These are phyloP conservation scores for Chaetura pelagica DNA, from an alignment of 2,113 vertebrate species.

Conservation along the genomic window DNA sequence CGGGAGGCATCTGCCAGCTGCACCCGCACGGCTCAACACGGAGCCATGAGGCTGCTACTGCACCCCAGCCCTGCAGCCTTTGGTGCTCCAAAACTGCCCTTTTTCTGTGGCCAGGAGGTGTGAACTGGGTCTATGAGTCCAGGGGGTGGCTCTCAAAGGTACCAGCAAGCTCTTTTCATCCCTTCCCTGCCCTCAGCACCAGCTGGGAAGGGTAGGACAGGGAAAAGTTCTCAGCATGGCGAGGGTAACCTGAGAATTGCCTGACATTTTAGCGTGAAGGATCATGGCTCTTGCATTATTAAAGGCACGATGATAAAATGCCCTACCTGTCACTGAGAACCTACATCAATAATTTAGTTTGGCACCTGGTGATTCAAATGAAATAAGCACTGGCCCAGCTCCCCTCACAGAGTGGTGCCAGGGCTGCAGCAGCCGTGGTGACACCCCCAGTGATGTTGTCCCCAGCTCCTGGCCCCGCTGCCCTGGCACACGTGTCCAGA, in stretches of 20 bases:
- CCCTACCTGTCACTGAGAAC: slow-evolving; percentile 36
- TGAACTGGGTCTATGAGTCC: neutral
- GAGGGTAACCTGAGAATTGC: neutral
- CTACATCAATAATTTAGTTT: slow-evolving; percentile 18
- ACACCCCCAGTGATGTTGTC: fast-evolving
- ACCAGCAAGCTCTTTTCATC: neutral
- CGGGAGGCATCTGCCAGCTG: neutral
- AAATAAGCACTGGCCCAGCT: slow-evolving; percentile 5
- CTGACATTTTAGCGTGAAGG: slow-evolving; percentile 5
- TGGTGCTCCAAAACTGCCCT: neutral
- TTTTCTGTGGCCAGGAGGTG: neutral
- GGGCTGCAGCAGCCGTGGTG: fast-evolving
- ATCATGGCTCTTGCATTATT: slow-evolving; percentile 58
- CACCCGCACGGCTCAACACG: neutral
- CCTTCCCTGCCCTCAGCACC: fast-evolving
- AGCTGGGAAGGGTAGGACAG: neutral
- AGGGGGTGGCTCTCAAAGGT: too few relatives aligned
- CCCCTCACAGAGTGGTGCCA: fast-evolving
- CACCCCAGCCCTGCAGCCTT: neutral
- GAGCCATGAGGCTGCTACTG: neutral
- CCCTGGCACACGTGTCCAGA: too few relatives aligned
- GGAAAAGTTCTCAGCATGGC: neutral
- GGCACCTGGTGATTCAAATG: slow-evolving; percentile 45
- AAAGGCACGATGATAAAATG: slow-evolving; percentile 1
- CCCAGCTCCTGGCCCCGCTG: neutral